Percentiles rank a stretch among this genome's conserved stretches.
phyloP scores from a whole-genome alignment of 2,888 invertebrate genomes.

The Plusia festucae region DNA sequence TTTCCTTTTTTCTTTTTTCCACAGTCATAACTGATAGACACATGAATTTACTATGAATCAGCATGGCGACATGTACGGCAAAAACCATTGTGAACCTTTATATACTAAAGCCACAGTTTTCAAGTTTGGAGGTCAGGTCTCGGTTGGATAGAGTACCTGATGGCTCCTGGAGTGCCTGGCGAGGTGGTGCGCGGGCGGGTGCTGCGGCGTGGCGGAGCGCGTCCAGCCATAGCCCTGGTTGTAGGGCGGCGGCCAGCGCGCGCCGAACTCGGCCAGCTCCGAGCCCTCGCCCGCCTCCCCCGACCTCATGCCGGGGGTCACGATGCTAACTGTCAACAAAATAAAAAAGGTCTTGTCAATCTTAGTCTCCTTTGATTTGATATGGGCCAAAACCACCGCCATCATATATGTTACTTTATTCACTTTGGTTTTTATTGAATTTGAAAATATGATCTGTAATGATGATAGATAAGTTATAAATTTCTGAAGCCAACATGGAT shows the following conservation, averaged over 20 bases:
- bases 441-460: too few relatives aligned
- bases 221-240: conserved; percentile 88
- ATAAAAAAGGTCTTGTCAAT: too few relatives aligned
- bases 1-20: background rate
- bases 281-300: conserved; percentile 89
- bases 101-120: too few relatives aligned
- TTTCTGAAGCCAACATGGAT: too few relatives aligned
- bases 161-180: conserved; percentile 87
- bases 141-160: conserved; percentile 71
- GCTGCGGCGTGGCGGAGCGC: conserved; percentile 87
- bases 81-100: background rate
- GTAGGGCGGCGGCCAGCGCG: conserved; percentile 89
- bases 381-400: too few relatives aligned
- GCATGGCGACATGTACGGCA: background rate
- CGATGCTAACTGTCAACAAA: conserved; percentile 69
- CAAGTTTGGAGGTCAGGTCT: too few relatives aligned
- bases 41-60: background rate
- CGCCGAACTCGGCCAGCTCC: conserved; percentile 87
- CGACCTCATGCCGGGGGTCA: conserved; percentile 90
- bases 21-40: background rate
- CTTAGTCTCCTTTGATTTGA: too few relatives aligned
- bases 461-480: too few relatives aligned
- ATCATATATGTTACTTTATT: too few relatives aligned
- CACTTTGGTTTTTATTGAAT: too few relatives aligned
- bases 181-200: conserved; percentile 86